Percentiles rank a stretch among this genome's conserved stretches.
These are phyloP conservation scores for Enoplosus armatus DNA, from an alignment of 2,797 vertebrate genomes.

Conservation along the genomic window DNA sequence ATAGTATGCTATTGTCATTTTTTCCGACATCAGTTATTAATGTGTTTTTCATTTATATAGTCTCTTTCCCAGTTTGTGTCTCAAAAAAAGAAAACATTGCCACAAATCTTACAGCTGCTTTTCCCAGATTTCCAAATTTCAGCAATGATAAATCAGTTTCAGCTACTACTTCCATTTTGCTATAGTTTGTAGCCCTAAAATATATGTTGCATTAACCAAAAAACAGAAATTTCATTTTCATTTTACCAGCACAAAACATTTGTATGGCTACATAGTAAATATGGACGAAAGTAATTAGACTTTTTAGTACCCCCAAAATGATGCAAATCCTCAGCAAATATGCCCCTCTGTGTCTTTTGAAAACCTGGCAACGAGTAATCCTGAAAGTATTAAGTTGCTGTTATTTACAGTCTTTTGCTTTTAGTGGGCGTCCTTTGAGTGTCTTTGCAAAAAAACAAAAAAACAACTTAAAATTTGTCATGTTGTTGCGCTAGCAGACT, in stretches of 20 bases:
- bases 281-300: conserved; percentile 1
- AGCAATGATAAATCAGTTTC: conserved; percentile 24
- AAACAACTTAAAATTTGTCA: conserved; percentile 1
- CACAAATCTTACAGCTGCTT: conserved; percentile 8
- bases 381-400: not conserved
- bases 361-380: conserved; percentile 2
- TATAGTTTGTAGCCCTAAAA: conserved; percentile 33
- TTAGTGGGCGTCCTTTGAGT: conserved; percentile 16
- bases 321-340: conserved; percentile 15
- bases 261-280: not conserved
- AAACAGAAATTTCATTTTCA: not conserved
- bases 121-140: conserved; percentile 18
- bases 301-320: not conserved
- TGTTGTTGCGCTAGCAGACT: not conserved
- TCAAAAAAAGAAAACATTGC: not conserved
- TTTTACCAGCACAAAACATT: conserved; percentile 11
- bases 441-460: not conserved
- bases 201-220: conserved; percentile 25
- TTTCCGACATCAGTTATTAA: not conserved
- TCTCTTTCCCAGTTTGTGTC: not conserved
- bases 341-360: not conserved
- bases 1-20: not conserved
- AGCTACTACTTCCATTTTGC: conserved; percentile 15
- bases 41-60: not conserved
- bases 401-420: conserved; percentile 25